Conservation (phyloP, 1,140 invertebrate genomes). For the Tribolium castaneum region DNA sequence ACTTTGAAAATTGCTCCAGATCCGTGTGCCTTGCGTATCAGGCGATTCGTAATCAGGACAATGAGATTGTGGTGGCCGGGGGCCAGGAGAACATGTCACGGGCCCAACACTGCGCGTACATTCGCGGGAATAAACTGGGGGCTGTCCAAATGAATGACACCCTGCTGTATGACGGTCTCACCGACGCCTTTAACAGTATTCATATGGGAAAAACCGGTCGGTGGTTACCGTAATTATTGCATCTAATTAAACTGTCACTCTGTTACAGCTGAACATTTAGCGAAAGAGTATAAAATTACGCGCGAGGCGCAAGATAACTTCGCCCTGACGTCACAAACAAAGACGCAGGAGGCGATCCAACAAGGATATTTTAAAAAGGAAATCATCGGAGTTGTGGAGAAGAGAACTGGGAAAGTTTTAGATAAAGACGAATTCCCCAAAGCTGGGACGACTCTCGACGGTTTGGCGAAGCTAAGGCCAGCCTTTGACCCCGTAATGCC, state of each 20-base stretch:
- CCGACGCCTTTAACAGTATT: conserved; percentile 80
- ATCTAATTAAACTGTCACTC: conserved; percentile 11
- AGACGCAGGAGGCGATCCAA: conserved; percentile 73
- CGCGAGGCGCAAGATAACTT: conserved; percentile 82
- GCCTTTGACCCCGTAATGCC: conserved; percentile 66
- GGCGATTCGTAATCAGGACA: conserved; percentile 78
- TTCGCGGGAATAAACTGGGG: conserved; percentile 82
- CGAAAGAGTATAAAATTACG: conserved; percentile 75
- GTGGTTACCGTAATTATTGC: too few species aligned
- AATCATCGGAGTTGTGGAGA: conserved; percentile 74
- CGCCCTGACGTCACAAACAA: conserved; percentile 79
- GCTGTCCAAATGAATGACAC: conserved; percentile 75
- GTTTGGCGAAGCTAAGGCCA: conserved; percentile 72
- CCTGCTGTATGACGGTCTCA: conserved; percentile 82
- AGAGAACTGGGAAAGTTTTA: conserved; percentile 67
- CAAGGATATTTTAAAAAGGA: conserved; percentile 77
- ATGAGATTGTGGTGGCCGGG: conserved; percentile 79
- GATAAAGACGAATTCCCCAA: conserved; percentile 78
- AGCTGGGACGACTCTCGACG: conserved; percentile 69
- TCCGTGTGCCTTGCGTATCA: conserved; percentile 77
- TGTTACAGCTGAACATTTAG: conserved; percentile 81
- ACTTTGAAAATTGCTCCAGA: conserved; percentile 63
- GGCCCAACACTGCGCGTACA: conserved; percentile 76
- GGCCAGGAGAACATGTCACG: conserved; percentile 91
- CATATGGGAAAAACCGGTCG: conserved; percentile 90